A percentile compares a stretch with the other conserved stretches of the same genome.
These are phyloP conservation scores for Zhuqinia jingwanae DNA, from an alignment of 2,888 invertebrate genomes.

Conservation along the genomic window DNA sequence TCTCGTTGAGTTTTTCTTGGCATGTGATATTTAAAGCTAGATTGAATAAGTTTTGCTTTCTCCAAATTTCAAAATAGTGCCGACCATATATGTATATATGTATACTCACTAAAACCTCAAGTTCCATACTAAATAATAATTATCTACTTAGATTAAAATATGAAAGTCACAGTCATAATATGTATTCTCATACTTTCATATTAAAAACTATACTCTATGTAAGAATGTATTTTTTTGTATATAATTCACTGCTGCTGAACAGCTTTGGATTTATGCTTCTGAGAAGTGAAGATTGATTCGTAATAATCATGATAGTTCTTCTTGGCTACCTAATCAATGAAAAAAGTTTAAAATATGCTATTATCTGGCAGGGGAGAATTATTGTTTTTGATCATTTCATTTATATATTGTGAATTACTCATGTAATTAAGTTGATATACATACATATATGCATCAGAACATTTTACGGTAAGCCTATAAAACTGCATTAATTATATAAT, in stretches of 20 bases:
- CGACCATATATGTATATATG: no score
- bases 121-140: not conserved
- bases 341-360: not conserved
- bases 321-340: not conserved
- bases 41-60: conserved; percentile 53
- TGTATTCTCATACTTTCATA: not conserved
- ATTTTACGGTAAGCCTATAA: no score
- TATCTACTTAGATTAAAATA: not conserved
- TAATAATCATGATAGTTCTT: not conserved
- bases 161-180: conserved; percentile 24
- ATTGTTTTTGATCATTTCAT: conserved; percentile 45
- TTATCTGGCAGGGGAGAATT: conserved; percentile 61
- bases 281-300: not conserved
- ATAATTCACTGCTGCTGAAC: conserved; percentile 4
- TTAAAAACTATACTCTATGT: conserved; percentile 23
- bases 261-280: conserved; percentile 4
- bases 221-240: not conserved
- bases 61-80: not conserved
- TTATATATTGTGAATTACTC: not conserved
- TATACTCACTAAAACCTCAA: no score
- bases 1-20: not conserved
- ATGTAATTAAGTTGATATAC: no score
- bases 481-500: no score
- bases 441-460: no score
- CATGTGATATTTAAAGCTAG: conserved; percentile 46